Percentiles rank a stretch among this genome's conserved stretches.
Evolutionary conservation across 2,888 invertebrate genomes (phyloP).

Genomic region (Zygogramma bicolorata): DNA sequence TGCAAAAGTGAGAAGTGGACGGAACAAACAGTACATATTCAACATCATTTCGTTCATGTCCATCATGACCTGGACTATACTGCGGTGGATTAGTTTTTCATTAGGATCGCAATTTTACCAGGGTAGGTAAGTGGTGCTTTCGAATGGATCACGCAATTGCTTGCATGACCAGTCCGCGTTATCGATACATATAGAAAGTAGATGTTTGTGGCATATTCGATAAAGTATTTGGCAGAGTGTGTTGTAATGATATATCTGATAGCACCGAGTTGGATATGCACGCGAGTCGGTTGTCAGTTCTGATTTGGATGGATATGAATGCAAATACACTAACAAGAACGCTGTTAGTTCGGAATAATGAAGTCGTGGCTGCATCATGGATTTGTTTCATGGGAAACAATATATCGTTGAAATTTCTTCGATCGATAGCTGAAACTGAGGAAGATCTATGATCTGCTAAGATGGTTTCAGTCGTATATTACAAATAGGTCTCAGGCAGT

Average conservation of each 20-base stretch:
- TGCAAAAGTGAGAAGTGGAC: no score
- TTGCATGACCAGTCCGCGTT: constrained; percentile 34
- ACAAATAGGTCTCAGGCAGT: no score
- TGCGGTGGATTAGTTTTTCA: constrained; percentile 35
- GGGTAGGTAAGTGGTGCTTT: constrained; percentile 35
- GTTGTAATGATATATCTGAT: constrained; percentile 19
- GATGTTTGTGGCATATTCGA: constrained; percentile 28
- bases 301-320: background rate
- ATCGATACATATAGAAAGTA: constrained; percentile 29
- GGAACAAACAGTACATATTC: no score
- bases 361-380: no score
- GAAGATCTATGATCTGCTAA: no score
- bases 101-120: constrained; percentile 36
- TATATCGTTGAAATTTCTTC: no score
- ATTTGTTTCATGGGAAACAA: no score
- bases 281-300: background rate
- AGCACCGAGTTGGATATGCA: background rate
- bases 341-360: no score
- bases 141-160: constrained; percentile 35
- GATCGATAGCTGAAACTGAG: no score
- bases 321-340: background rate
- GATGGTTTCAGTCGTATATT: no score
- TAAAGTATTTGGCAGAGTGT: constrained; percentile 18
- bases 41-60: background rate
- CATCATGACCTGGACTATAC: constrained; percentile 14